A percentile compares a stretch with the other conserved stretches of the same genome.
phyloP scores from a whole-genome alignment of 35 echinoderm and acorn worm genomes.

The Ptychodera flava region DNA sequence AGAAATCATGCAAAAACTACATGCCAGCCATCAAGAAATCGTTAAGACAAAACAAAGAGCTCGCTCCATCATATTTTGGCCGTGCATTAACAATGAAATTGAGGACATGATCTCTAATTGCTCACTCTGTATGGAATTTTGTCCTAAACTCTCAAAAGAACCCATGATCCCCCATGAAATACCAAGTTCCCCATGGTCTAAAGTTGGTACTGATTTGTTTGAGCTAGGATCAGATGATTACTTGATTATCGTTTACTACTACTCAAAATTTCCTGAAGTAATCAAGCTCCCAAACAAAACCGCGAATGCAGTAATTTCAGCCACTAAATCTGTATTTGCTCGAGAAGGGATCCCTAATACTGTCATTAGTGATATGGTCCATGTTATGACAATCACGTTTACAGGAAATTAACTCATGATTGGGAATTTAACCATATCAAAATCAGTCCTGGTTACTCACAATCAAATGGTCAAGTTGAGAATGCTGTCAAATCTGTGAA shows the following conservation, averaged over 20 bases:
- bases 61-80: slow-evolving; percentile 47
- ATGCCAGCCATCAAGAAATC: slow-evolving; percentile 24
- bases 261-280: slow-evolving; percentile 27
- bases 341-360: slow-evolving; percentile 15
- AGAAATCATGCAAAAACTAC: slow-evolving; percentile 18
- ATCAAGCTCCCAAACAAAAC: neutral
- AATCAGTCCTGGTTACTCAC: slow-evolving; percentile 33
- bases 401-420: slow-evolving; percentile 18
- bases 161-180: slow-evolving; percentile 11
- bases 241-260: slow-evolving; percentile 25
- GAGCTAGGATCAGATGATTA: slow-evolving; percentile 6
- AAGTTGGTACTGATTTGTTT: slow-evolving; percentile 21
- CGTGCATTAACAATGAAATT: slow-evolving; percentile 51
- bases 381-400: slow-evolving; percentile 12
- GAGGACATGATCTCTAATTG: slow-evolving; percentile 20
- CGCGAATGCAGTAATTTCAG: slow-evolving; percentile 5
- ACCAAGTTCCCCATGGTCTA: slow-evolving; percentile 26
- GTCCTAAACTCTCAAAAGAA: neutral
- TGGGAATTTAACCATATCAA: slow-evolving; percentile 42
- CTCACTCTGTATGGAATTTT: neutral
- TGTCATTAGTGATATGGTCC: slow-evolving; percentile 42
- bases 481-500: slow-evolving; percentile 40
- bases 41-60: slow-evolving; percentile 41
- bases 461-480: slow-evolving; percentile 44
- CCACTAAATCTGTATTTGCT: slow-evolving; percentile 15